Percentiles rank a stretch among this genome's conserved stretches.
phyloP scores from a whole-genome alignment of 1,140 invertebrate genomes.

The Metopolophium dirhodum region DNA sequence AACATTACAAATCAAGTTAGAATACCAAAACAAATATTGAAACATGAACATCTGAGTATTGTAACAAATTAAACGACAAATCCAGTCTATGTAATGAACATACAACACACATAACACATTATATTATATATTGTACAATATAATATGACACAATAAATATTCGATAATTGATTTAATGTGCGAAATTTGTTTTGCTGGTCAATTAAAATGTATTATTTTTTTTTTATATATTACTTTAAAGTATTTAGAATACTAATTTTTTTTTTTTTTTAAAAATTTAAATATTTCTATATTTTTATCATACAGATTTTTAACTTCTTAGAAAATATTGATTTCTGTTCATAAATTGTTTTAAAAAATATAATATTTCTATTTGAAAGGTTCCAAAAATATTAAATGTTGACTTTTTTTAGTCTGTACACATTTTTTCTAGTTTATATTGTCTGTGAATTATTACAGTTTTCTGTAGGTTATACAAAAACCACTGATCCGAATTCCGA shows the following conservation, averaged over 20 bases:
- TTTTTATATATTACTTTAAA: neutral
- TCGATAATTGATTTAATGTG: neutral
- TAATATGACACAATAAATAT: neutral
- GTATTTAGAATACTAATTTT: neutral
- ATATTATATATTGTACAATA: neutral
- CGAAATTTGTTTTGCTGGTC: neutral
- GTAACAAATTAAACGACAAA: neutral
- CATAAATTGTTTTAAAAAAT: neutral
- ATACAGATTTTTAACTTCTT: neutral
- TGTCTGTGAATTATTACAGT: too few species aligned
- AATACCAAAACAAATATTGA: neutral
- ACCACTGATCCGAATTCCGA: neutral
- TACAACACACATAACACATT: neutral
- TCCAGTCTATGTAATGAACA: neutral
- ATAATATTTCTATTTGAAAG: neutral
- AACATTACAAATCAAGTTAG: neutral
- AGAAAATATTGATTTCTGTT: neutral
- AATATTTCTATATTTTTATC: neutral
- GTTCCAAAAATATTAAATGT: neutral
- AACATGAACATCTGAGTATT: neutral
- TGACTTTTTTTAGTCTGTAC: neutral
- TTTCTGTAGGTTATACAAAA: neutral
- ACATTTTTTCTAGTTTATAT: neutral
- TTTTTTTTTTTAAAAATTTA: neutral
- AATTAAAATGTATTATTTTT: neutral